Conservation (phyloP, 2,888 invertebrate genomes). For the Auanema sp. region DNA sequence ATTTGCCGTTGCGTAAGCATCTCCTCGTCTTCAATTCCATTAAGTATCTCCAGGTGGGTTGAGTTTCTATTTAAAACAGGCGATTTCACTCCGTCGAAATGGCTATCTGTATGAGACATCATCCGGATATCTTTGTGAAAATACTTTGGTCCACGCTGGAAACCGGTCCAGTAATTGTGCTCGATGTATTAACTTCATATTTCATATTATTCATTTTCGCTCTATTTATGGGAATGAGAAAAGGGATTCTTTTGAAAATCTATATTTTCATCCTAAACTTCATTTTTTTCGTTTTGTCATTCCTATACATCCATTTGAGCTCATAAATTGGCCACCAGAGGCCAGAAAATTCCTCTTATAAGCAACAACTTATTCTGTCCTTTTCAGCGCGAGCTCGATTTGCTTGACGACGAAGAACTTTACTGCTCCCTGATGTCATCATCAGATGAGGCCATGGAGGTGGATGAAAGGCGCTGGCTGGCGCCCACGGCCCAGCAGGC, state of each 20-base stretch:
- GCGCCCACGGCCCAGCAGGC: constrained; percentile 23
- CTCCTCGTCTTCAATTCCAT: constrained; percentile 48
- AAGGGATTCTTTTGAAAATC: background rate
- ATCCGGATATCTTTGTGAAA: background rate
- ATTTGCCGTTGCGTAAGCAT: constrained; percentile 47
- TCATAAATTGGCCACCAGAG: too few species aligned
- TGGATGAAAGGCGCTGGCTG: constrained; percentile 24
- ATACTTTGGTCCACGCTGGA: constrained; percentile 6
- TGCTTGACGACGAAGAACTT: constrained; percentile 49
- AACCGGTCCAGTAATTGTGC: background rate
- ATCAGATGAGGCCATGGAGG: constrained; percentile 29
- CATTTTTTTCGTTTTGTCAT: background rate
- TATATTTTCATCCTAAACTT: background rate
- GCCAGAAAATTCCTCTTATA: background rate
- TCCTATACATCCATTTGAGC: too few species aligned
- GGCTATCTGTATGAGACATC: background rate
- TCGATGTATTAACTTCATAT: too few species aligned
- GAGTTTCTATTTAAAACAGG: background rate
- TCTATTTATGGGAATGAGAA: too few species aligned
- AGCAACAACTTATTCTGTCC: background rate
- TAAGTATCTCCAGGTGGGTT: constrained; percentile 41
- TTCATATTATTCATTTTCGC: too few species aligned
- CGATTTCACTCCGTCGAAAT: background rate
- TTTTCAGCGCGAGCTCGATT: constrained; percentile 47
- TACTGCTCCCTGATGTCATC: constrained; percentile 41